Conservation (phyloP, 1,140 invertebrate species). For the Mylabris phalerata region DNA sequence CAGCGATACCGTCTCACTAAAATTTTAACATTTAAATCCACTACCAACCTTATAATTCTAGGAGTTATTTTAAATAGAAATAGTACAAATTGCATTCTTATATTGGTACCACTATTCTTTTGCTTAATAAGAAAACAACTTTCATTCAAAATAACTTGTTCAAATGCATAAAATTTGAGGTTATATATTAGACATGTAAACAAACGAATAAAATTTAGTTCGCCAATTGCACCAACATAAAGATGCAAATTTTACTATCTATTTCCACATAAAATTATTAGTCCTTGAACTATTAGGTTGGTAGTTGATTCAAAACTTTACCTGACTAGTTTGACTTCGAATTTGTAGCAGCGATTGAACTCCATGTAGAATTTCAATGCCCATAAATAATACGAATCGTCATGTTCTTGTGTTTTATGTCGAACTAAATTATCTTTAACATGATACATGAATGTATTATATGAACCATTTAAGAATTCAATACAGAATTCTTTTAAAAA, state of each 20-base stretch:
- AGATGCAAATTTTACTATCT: too few relatives aligned
- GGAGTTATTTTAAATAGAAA: too few relatives aligned
- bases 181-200: too few relatives aligned
- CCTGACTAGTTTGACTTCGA: conserved; percentile 84
- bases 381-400: conserved; percentile 93
- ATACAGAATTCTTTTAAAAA: conserved; percentile 92
- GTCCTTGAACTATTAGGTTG: too few relatives aligned
- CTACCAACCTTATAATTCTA: conserved; percentile 4
- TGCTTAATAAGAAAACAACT: too few relatives aligned
- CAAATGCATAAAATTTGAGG: too few relatives aligned
- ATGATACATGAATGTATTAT: conserved; percentile 84
- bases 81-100: too few relatives aligned
- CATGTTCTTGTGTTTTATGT: conserved; percentile 58
- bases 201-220: too few relatives aligned
- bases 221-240: too few relatives aligned
- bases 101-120: too few relatives aligned
- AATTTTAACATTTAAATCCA: conserved; percentile 29
- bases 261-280: too few relatives aligned
- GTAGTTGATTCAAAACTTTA: conserved; percentile 40
- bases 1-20: conserved; percentile 82
- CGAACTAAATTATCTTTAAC: conserved; percentile 63
- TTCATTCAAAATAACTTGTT: too few relatives aligned
- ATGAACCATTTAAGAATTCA: conserved; percentile 84
- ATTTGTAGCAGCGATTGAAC: conserved; percentile 82
- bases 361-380: conserved; percentile 94